Base-by-base conservation (phyloP, 2,113 vertebrate species). In the Melospiza georgiana region DNA sequence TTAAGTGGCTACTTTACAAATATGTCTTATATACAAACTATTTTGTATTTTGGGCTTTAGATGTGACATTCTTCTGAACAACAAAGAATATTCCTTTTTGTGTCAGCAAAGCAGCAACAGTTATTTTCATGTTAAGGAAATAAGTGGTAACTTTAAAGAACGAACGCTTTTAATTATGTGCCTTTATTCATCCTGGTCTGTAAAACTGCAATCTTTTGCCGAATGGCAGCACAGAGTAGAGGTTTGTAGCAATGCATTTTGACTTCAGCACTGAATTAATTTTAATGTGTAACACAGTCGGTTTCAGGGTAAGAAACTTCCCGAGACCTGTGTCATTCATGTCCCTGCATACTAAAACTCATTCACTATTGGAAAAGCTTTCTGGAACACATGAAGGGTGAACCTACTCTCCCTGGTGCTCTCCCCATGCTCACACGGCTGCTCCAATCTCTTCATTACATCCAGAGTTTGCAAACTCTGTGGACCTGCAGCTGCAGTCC, bases 351-450 rank as follows among this genome's bases (percentile, higher is more conserved):
- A 14, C 30, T 31, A 57, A 17, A 71, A 30, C 23, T 71, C 31
- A 16, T 16, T 44, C 30, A 12, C 20, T 48, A 12, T 5, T 49
- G 48, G 39, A 84, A 75, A 51, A 71, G 5, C 52, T 21, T 54
- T 57, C 66, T 75, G 66, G 24, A 74, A 57, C 5, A 9, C 0
- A 1, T 18, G 17, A 63, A 55, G 13, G 6, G 35, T n/a, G 12
- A 93, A 46, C 12, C 41, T 28, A 2, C 0, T 0, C 25, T 61
- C 48, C 35, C 18, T 2, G 8, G 5, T 27, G 20, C 23, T 68
- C 44, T 89, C 46, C 44, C 21, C 19, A 1, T 11, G 41, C 43
- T 30, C 25, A 33, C 28, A 43, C 7, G 8, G 1, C 68, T 51
- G 37, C 41, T 35, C 7, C n/a, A 41, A 28, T 2, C 28, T 48